phyloP scores from a whole-genome alignment of 1,140 invertebrate species.

The fruit fly (Drosophila melanogaster) region DNA sequence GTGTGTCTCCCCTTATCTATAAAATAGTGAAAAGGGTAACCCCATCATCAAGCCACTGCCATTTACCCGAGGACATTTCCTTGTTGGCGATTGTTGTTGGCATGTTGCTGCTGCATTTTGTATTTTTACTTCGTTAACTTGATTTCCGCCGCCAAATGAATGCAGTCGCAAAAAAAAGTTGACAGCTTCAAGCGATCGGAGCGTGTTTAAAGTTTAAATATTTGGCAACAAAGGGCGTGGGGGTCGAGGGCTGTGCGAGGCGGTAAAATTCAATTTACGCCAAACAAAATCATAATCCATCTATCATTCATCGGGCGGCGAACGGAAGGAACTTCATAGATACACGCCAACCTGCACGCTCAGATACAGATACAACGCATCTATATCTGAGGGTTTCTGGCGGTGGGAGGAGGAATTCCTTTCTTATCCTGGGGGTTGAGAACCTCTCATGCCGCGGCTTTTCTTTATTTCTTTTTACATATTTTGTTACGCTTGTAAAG shows the following conservation, averaged over 20 bases:
- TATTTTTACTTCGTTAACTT: constrained; percentile 82
- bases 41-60: neutral
- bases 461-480: constrained; percentile 82
- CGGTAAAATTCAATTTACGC: constrained; percentile 82
- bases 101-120: constrained; percentile 69
- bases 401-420: neutral
- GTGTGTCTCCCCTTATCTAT: constrained; percentile 5
- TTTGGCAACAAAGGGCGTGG: constrained; percentile 44
- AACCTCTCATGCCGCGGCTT: constrained; percentile 50
- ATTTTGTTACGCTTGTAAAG: constrained; percentile 83
- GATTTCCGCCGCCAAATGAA: constrained; percentile 78
- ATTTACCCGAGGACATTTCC: constrained; percentile 44
- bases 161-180: constrained; percentile 55
- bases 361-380: constrained; percentile 46
- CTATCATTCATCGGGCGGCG: constrained; percentile 80
- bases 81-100: constrained; percentile 45
- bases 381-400: constrained; percentile 9
- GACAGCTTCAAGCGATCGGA: constrained; percentile 63
- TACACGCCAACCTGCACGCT: constrained; percentile 58
- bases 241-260: constrained; percentile 2
- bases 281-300: constrained; percentile 84
- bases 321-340: constrained; percentile 81
- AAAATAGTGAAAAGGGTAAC: neutral
- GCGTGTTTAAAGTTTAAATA: constrained; percentile 63
- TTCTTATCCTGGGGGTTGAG: constrained; percentile 18